Base-by-base conservation (phyloP, 1,140 invertebrate genomes). In the Aporrectodea caliginosa region DNA sequence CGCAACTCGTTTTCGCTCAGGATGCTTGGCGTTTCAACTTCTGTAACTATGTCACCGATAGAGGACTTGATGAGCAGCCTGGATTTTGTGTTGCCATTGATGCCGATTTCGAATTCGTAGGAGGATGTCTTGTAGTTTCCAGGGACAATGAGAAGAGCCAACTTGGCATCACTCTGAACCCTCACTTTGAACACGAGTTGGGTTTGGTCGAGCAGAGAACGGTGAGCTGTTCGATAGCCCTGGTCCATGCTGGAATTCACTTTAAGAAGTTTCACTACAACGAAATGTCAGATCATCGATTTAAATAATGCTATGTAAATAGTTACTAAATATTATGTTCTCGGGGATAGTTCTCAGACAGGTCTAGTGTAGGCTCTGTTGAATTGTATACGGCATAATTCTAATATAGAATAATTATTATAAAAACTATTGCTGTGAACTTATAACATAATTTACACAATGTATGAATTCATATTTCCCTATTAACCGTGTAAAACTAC, bases 151-250 rank as follows among this genome's bases (percentile, higher is more conserved):
- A 35, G 33, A 2, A 75, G 73, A 2, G 43, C 43, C 31, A 75
- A 1, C 12, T n/a, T 32, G 32, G 73, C 73, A 0, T 75, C 31
- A 0, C 16, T 75, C 16, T 35, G 43, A 16, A 27, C 73, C 14
- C 43, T 31, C 30, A 75, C 73, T 35, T 75, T 75, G 73, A 75
- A 75, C 6, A 35, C 43, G 30, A 32, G 33, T 33, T 75, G 43
- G 29, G 73, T 75, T 14, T 35, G 22, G n/a, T 75, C 73, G 31
- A 35, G n/a, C 1, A 75, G 33, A n/a, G 73, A 75, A 33, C 43
- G 43, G 22, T 58, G 43, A 6, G 22, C 43, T 22, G 43, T 58
- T 58, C 43, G 43, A 22, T 58, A 58, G 43, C 43, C 43, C 43
- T 58, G 43, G 6, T 6, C 43, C 43, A 22, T 22, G 6, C 6